These are phyloP conservation scores for Tethya wilhelma DNA, from an alignment of 37 sponge, comb jelly and placozoan genomes.

Conservation along the genomic window DNA sequence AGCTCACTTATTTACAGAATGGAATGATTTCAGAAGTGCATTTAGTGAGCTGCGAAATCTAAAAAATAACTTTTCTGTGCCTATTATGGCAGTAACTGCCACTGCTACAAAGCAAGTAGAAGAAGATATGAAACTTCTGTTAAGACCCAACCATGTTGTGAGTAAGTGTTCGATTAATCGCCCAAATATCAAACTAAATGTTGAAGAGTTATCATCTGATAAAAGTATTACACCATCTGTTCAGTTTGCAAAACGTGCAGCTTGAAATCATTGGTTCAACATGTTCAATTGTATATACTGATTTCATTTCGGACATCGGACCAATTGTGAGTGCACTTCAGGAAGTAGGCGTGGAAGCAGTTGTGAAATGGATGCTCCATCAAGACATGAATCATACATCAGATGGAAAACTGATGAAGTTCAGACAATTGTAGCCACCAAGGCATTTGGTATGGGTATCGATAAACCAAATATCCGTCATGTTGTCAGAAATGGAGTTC, in stretches of 20 bases:
- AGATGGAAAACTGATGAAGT: constrained; percentile 29
- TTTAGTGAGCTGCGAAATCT: constrained; percentile 15
- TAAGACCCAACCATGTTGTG: constrained; percentile 15
- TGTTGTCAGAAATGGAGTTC: constrained; percentile 7
- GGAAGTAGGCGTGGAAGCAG: constrained; percentile 7
- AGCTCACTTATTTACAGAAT: constrained; percentile 18
- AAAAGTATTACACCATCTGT: neutral
- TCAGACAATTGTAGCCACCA: constrained; percentile 29
- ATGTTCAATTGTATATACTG: constrained; percentile 9
- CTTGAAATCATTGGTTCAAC: neutral
- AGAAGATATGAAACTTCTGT: constrained; percentile 2
- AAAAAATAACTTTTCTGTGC: constrained; percentile 5
- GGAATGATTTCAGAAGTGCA: constrained; percentile 19
- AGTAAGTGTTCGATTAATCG: constrained; percentile 18
- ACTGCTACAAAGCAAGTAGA: neutral
- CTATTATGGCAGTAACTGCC: constrained; percentile 16
- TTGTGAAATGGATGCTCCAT: constrained; percentile 31
- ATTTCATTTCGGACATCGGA: constrained; percentile 11
- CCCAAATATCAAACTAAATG: constrained; percentile 11
- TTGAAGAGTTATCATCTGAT: neutral
- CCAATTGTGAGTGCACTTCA: constrained; percentile 8
- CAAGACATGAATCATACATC: constrained; percentile 13
- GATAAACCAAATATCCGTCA: constrained; percentile 22
- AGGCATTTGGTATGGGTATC: constrained; percentile 30
- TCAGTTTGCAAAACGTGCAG: neutral